Evolutionary conservation across 2,113 vertebrate species (phyloP), one percentile per base, ranked within the genome.

Genomic region (Athene noctua): DNA sequence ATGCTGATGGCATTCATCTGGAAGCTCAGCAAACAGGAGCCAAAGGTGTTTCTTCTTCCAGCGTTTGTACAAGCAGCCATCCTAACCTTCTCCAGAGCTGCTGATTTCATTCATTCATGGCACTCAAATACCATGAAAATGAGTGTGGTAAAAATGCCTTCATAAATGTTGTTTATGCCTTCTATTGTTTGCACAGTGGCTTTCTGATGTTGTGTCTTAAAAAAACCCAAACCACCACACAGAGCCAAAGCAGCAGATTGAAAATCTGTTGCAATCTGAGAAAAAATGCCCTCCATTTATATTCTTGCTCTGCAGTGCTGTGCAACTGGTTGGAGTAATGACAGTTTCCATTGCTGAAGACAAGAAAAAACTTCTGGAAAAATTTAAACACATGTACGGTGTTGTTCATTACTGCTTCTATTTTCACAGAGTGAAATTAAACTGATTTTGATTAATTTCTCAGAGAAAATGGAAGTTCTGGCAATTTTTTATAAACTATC

Each of bases 11-110:
- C 27, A 42, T 70, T 63, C 42, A 32, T 47, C 57, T 80, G 72
- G 59, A 89, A 95, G 72, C 34, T 61, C 5, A 5, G 40, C 66
- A 80, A 66, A 71, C 1, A 0, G 21, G 21, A 21, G 25, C 14
- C 27, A 51, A 86, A 79, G 77, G 25, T 84, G 11, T 94, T 96
- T 93, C 40, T 78, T 92, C 74, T 72, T 47, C 40, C 47, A 47
- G 23, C 2, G 1, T 26, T 54, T 0, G 0, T 34, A n/a, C 0
- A 0, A 63, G 63, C 75, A 83, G 63, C 42, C 38, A n/a, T 49
- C 49, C 40, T 67, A 71, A 68, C 34, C 10, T 52, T 92, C 32
- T 77, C 51, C n/a, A 57, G 59, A 3, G 1, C 46, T 88, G 80
- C 65, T 58, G 22, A 18, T 81, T 79, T 78, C 59, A 67, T 78